Percentiles rank a stretch among this genome's conserved stretches.
These are phyloP conservation scores for Sicus ferrugineus DNA, from an alignment of 2,888 invertebrate species.

Conservation along the genomic window DNA sequence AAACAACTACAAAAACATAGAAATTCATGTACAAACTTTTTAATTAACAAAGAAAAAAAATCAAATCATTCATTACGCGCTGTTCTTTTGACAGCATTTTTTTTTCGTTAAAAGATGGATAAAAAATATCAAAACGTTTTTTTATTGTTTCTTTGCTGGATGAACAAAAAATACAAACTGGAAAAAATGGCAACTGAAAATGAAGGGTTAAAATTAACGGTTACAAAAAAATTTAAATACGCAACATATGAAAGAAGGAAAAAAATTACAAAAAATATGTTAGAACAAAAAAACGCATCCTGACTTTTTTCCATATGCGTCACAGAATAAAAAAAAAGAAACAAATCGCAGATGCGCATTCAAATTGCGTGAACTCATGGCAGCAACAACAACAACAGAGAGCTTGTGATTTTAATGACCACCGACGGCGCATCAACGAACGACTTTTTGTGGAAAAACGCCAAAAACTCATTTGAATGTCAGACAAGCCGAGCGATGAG, in stretches of 20 bases:
- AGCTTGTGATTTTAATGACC: neutral
- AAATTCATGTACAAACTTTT: conserved; percentile 18
- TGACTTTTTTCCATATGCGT: conserved; percentile 11
- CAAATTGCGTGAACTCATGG: conserved; percentile 35
- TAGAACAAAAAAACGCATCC: conserved; percentile 30
- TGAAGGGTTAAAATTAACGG: conserved; percentile 27
- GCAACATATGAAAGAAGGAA: conserved; percentile 43
- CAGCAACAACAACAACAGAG: conserved; percentile 27
- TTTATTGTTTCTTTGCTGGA: too few species aligned
- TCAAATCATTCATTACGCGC: conserved; percentile 44
- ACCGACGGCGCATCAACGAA: conserved; percentile 35
- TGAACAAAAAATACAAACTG: neutral
- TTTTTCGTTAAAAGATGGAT: neutral
- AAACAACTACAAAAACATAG: neutral
- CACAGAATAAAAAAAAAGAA: conserved; percentile 22
- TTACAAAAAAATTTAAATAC: conserved; percentile 44
- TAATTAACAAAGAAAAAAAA: too few species aligned
- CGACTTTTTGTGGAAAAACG: conserved; percentile 42
- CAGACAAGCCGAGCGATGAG: neutral
- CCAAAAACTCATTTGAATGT: conserved; percentile 41
- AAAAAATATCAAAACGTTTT: neutral
- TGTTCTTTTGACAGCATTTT: neutral
- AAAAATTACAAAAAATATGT: conserved; percentile 41
- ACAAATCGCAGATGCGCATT: conserved; percentile 24
- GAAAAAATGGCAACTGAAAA: neutral